A percentile compares a stretch with the other conserved stretches of the same genome.
Evolutionary conservation across 2,113 vertebrate species (phyloP).

Genomic region (Catagonus wagneri): DNA sequence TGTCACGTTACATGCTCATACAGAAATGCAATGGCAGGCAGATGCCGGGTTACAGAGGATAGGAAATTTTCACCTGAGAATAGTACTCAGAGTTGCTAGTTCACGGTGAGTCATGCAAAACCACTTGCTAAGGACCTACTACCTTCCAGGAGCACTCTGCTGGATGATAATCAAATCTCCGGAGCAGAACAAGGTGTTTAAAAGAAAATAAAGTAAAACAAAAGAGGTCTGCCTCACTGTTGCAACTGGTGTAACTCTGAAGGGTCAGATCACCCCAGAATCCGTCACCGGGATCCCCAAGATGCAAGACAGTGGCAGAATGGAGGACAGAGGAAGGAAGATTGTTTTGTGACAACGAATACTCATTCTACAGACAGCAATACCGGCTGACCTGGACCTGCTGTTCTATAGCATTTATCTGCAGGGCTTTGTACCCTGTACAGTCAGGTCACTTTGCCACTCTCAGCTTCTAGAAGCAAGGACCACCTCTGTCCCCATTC

Average conservation of each 20-base stretch:
- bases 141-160: neutral
- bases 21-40: neutral
- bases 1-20: neutral
- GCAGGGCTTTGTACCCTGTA: neutral
- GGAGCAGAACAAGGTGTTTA: conserved; percentile 12
- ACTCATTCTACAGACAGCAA: neutral
- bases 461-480: neutral
- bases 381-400: neutral
- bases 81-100: neutral
- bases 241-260: conserved; percentile 26
- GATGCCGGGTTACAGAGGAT: neutral
- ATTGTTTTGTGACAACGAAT: neutral
- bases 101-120: conserved; percentile 4
- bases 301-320: conserved; percentile 7
- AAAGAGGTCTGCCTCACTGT: neutral
- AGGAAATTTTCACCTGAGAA: conserved; percentile 16
- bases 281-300: neutral
- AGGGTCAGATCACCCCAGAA: conserved; percentile 14
- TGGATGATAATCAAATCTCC: neutral
- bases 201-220: conserved; percentile 44
- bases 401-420: neutral
- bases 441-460: neutral
- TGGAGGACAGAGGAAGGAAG: neutral
- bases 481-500: neutral
- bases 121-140: neutral